Conservation (phyloP, 1,140 invertebrate genomes). For the Adelges cooleyi region DNA sequence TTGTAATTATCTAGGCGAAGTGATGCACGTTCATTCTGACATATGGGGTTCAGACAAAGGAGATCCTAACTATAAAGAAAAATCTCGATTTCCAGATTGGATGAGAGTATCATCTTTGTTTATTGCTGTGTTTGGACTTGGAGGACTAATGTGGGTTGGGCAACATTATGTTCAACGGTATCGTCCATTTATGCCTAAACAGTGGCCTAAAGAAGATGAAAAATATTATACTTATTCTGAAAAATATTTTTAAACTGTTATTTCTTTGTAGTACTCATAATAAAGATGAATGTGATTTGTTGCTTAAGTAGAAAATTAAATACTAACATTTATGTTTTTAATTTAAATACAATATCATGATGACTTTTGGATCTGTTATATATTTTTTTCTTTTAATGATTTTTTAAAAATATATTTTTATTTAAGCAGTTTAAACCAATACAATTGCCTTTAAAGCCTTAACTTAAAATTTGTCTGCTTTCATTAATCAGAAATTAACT, state of each 20-base stretch:
- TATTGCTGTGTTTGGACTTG: neutral
- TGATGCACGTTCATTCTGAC: constrained; percentile 13
- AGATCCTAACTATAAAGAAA: constrained; percentile 8
- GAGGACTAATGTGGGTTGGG: neutral
- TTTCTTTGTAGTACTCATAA: no score
- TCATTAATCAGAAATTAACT: no score
- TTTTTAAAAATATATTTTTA: no score
- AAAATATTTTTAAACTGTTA: constrained; percentile 17
- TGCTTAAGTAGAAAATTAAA: no score
- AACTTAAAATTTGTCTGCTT: no score
- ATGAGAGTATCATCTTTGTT: constrained; percentile 3
- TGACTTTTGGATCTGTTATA: no score
- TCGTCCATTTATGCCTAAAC: constrained; percentile 9
- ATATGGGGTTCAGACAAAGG: constrained; percentile 20
- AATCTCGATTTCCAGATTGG: constrained; percentile 10
- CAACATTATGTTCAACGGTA: neutral
- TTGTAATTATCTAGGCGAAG: neutral
- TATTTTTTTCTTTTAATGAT: no score
- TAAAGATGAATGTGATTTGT: no score
- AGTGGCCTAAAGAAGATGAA: constrained; percentile 11
- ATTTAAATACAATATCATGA: no score
- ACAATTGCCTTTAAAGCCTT: no score
- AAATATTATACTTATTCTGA: constrained; percentile 25
- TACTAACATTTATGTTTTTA: no score
- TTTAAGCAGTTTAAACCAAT: no score